These are phyloP conservation scores for Caenorhabditis macrosperma DNA, from an alignment of 2,888 invertebrate species.

Conservation along the genomic window DNA sequence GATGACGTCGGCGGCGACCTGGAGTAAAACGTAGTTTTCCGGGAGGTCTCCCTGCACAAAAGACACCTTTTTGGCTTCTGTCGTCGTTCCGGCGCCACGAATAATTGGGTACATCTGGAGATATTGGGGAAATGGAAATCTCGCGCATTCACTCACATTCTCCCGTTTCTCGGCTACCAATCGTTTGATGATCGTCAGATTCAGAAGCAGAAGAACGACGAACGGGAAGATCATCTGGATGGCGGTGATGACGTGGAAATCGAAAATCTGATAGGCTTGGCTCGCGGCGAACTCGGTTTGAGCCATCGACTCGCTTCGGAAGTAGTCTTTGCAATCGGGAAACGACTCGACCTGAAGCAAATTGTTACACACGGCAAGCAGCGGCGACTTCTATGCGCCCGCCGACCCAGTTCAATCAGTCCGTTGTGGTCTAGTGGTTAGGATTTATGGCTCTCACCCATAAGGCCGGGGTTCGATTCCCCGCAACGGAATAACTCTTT, in stretches of 20 bases:
- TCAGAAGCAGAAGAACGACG: constrained; percentile 66
- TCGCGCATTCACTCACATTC: constrained; percentile 28
- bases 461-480: constrained; percentile 64
- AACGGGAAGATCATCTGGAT: constrained; percentile 72
- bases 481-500: constrained; percentile 52
- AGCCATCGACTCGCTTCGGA: constrained; percentile 64
- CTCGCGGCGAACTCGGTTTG: constrained; percentile 56
- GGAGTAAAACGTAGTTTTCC: constrained; percentile 67
- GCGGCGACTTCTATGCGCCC: neutral
- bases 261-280: constrained; percentile 61
- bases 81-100: constrained; percentile 39
- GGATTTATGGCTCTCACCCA: neutral
- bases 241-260: constrained; percentile 65
- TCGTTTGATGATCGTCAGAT: constrained; percentile 67
- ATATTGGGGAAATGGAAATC: neutral
- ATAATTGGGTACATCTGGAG: constrained; percentile 63
- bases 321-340: constrained; percentile 63
- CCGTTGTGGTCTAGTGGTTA: too few relatives aligned
- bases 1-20: constrained; percentile 69
- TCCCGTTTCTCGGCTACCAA: constrained; percentile 69
- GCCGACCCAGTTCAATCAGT: neutral
- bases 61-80: constrained; percentile 50
- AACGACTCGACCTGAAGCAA: constrained; percentile 58
- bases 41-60: constrained; percentile 57
- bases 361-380: neutral